Evolutionary conservation across 1,140 invertebrate genomes (phyloP).

Genomic region (Carposina sasakii): DNA sequence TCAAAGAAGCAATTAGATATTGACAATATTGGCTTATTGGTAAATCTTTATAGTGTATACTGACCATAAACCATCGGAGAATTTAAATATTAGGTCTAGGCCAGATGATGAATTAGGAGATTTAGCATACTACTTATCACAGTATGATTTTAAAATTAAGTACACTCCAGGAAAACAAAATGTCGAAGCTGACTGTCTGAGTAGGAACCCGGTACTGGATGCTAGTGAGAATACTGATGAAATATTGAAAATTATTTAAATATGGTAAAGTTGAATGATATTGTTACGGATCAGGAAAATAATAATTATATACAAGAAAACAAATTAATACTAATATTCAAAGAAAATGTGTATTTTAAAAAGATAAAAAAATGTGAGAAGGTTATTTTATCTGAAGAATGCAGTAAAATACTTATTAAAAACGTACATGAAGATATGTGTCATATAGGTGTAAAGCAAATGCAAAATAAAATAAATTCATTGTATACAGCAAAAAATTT

Average conservation of each 20-base stretch:
- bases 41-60: constrained; percentile 44
- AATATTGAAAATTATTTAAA: constrained; percentile 41
- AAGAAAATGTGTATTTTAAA: constrained; percentile 21
- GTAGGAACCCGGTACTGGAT: constrained; percentile 46
- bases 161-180: constrained; percentile 31
- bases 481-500: constrained; percentile 5
- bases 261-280: constrained; percentile 37
- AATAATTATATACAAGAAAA: constrained; percentile 32
- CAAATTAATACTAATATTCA: constrained; percentile 19
- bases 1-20: constrained; percentile 54
- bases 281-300: constrained; percentile 34
- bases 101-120: constrained; percentile 20
- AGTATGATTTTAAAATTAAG: constrained; percentile 23
- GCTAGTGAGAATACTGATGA: constrained; percentile 32
- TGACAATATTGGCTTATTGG: constrained; percentile 55
- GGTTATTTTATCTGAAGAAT: constrained; percentile 22
- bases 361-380: constrained; percentile 15
- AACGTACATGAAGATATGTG: constrained; percentile 22
- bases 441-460: constrained; percentile 26
- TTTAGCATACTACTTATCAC: constrained; percentile 20
- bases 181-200: constrained; percentile 44
- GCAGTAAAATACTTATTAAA: constrained; percentile 28
- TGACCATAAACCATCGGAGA: constrained; percentile 53
- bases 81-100: constrained; percentile 42
- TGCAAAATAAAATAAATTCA: constrained; percentile 9